phyloP scores from a whole-genome alignment of 2,797 vertebrate species.

The Syngnathus acus region DNA sequence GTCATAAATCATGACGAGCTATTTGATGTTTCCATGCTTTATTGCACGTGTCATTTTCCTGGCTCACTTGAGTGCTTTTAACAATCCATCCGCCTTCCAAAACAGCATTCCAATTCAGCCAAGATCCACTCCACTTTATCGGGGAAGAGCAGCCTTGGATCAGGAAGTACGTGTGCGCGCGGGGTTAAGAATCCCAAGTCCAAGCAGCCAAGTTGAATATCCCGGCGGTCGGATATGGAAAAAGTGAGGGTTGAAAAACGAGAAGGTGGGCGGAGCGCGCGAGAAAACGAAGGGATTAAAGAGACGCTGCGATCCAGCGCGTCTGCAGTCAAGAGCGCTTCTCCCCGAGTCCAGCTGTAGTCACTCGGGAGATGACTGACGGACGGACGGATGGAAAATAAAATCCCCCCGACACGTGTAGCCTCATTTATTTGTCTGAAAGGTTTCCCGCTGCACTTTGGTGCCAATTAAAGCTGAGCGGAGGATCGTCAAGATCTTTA shows the following conservation, averaged over 20 bases:
- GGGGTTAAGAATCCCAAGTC: not conserved
- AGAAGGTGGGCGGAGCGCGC: constrained; percentile 2
- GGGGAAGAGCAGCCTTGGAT: not conserved
- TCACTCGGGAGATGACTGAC: not conserved
- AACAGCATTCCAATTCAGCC: not conserved
- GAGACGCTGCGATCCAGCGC: constrained; percentile 10
- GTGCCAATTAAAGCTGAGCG: not conserved
- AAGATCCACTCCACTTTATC: not conserved
- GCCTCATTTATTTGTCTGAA: not conserved
- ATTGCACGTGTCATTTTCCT: not conserved
- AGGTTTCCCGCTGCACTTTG: not conserved
- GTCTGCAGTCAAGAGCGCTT: constrained; percentile 22
- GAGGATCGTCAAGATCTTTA: not conserved
- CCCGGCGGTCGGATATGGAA: constrained; percentile 5
- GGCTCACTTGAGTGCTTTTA: not conserved
- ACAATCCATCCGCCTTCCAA: not conserved
- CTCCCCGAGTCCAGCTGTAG: not conserved
- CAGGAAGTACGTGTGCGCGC: not conserved
- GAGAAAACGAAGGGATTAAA: not conserved
- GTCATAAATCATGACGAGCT: not conserved
- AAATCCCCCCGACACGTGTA: not conserved
- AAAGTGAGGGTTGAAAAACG: constrained; percentile 3
- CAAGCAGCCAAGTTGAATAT: not conserved
- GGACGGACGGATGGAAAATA: not conserved
- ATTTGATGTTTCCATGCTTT: not conserved